A percentile compares a stretch with the other conserved stretches of the same genome.
Conservation (phyloP, 2,797 vertebrate species). For the Sciurus vulgaris region DNA sequence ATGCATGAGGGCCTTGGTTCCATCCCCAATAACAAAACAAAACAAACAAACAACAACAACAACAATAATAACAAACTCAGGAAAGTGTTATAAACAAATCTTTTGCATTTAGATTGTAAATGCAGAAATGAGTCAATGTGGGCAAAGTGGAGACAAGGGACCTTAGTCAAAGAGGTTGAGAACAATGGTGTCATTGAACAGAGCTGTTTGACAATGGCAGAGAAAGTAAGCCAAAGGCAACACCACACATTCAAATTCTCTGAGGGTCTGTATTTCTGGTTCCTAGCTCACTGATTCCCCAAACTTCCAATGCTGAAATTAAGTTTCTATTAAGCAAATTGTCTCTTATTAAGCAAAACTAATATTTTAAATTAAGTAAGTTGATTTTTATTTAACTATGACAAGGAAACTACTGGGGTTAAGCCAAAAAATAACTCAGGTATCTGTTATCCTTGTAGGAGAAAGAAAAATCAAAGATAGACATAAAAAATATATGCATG, state of each 20-base stretch:
- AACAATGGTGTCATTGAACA: background rate
- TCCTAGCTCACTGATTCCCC: background rate
- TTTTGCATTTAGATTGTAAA: background rate
- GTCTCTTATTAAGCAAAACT: background rate
- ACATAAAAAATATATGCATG: slow-evolving; percentile 30
- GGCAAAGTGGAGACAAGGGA: background rate
- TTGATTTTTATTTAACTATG: background rate
- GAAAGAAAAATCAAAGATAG: background rate
- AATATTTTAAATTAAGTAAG: no score
- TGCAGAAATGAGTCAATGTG: background rate
- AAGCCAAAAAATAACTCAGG: slow-evolving; percentile 3
- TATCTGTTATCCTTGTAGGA: slow-evolving; percentile 9
- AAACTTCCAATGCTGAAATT: background rate
- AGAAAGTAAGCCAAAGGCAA: background rate
- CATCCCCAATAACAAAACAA: no score
- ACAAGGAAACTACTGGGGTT: background rate
- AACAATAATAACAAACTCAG: background rate
- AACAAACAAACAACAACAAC: no score
- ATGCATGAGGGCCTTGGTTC: no score
- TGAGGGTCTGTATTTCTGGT: background rate
- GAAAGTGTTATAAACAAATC: background rate
- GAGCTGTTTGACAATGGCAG: background rate
- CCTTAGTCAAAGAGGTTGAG: background rate
- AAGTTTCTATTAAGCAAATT: background rate
- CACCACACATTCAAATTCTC: background rate